Conservation (phyloP, 1,140 invertebrate species). For the Probaryconus sp. region DNA sequence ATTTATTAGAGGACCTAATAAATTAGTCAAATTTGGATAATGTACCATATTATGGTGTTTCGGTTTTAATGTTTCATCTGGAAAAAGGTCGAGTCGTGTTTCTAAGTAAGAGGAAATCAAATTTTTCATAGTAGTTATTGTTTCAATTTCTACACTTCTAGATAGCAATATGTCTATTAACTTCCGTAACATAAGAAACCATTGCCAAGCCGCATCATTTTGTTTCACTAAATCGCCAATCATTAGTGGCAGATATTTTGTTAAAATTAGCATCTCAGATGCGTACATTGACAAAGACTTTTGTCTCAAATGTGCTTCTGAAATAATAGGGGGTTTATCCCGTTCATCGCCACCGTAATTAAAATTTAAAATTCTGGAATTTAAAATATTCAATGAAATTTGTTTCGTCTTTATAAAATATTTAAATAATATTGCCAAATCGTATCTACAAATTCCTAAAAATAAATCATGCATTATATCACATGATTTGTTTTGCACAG, state of each 20-base stretch:
- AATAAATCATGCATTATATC: slow-evolving; percentile 33
- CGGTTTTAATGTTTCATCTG: slow-evolving; percentile 9
- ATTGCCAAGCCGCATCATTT: slow-evolving; percentile 49
- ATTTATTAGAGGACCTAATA: slow-evolving; percentile 2
- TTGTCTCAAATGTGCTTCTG: slow-evolving; percentile 39
- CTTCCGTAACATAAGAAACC: slow-evolving; percentile 48
- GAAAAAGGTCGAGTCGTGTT: slow-evolving; percentile 2
- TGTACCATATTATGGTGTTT: slow-evolving; percentile 12
- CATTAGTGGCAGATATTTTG: slow-evolving; percentile 59
- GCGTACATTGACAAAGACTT: slow-evolving; percentile 49
- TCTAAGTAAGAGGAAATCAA: slow-evolving; percentile 10
- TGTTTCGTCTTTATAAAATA: slow-evolving; percentile 18
- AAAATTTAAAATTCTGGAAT: slow-evolving; percentile 48
- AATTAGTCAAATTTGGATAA: slow-evolving; percentile 1
- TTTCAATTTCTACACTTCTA: slow-evolving; percentile 36
- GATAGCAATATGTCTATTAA: slow-evolving; percentile 42
- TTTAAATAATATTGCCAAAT: slow-evolving; percentile 15
- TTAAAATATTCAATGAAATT: slow-evolving; percentile 55
- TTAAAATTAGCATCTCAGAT: slow-evolving; percentile 59
- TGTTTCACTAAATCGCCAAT: slow-evolving; percentile 55
- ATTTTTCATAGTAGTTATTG: slow-evolving; percentile 27
- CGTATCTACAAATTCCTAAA: slow-evolving; percentile 12
- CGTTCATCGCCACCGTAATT: slow-evolving; percentile 37
- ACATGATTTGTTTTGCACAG: slow-evolving; percentile 14
- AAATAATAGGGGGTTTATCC: slow-evolving; percentile 57